Percentiles rank a stretch among this genome's conserved stretches.
phyloP scores from a whole-genome alignment of 2,888 invertebrate genomes.

The Hofmannophila pseudospretella region DNA sequence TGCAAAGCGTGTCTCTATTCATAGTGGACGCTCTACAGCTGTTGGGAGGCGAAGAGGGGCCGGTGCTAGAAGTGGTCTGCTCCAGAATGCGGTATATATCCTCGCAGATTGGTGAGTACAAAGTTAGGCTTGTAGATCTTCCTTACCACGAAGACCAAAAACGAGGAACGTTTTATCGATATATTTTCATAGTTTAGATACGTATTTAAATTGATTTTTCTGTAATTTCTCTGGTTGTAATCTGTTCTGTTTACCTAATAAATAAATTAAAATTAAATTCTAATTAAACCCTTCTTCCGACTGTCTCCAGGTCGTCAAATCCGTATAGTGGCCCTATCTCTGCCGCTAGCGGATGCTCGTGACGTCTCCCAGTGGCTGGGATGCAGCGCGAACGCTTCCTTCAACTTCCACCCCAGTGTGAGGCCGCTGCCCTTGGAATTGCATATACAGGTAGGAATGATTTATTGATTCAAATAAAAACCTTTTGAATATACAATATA shows the following conservation, averaged over 20 bases:
- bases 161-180: too few species aligned
- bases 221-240: too few species aligned
- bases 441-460: conserved; percentile 90
- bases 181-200: too few species aligned
- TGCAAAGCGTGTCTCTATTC: conserved; percentile 97
- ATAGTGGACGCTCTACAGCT: conserved; percentile 97
- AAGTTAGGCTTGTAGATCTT: too few species aligned
- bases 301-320: conserved; percentile 89
- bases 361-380: conserved; percentile 98
- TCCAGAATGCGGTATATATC: conserved; percentile 97
- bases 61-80: conserved; percentile 95
- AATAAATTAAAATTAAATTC: too few species aligned
- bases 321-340: conserved; percentile 94
- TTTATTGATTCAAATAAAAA: too few species aligned
- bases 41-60: conserved; percentile 93
- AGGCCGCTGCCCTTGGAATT: conserved; percentile 96
- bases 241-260: too few species aligned
- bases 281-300: too few species aligned
- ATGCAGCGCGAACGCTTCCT: conserved; percentile 94
- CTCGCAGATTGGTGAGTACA: conserved; percentile 90
- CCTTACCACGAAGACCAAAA: too few species aligned
- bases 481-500: too few species aligned
- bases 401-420: conserved; percentile 99
- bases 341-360: conserved; percentile 95
- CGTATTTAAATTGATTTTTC: too few species aligned